Evolutionary conservation across 2,113 vertebrate species (phyloP), one percentile per base, ranked within the genome.

Genomic region (Paratilapia polleni): DNA sequence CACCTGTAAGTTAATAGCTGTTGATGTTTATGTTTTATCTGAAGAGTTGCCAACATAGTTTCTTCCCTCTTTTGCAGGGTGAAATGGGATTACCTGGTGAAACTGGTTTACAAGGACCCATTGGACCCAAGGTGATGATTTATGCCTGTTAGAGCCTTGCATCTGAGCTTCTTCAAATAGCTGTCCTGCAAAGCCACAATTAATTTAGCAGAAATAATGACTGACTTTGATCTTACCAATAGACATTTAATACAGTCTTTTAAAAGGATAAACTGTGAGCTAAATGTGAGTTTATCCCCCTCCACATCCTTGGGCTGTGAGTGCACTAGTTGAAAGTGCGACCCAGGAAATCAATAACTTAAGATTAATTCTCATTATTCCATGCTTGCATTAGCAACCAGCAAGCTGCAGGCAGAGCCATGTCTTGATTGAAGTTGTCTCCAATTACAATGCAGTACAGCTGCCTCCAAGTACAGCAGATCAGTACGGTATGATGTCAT

Each of bases 71-170:
- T 17, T 70, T 88, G 28, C 83, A 99, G 98, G 98, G 98, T 70
- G 93, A 97, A 77, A 95, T 95, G 83, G 98, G 98, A 59, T 94
- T 94, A 94, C 93, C 93, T 80, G 96, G 98, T 56, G 88, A 92
- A 73, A 93, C 95, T 88, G 98, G 98, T 85, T 91, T 94, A 60
- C 93, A 94, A 90, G 98, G 98, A 96, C 70, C 80, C 79, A 86
- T 89, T 83, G 98, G 98, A 87, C 62, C 88, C 13, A 98, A 98
- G 97, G 98, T 98, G 95, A 90, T 74, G 19, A 26, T 59, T 43
- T 82, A 14, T 4, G 5, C 14, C 24, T 61, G 26, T 26, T 22
- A 43, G 2, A 26, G 73, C 34, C 34, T 49, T 17, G 19, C 20
- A 22, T 54, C 36, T 59, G 2, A 81, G 61, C 66, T 54, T 59